phyloP scores from a whole-genome alignment of 1,140 invertebrate species.

The Andricus grossulariae region DNA sequence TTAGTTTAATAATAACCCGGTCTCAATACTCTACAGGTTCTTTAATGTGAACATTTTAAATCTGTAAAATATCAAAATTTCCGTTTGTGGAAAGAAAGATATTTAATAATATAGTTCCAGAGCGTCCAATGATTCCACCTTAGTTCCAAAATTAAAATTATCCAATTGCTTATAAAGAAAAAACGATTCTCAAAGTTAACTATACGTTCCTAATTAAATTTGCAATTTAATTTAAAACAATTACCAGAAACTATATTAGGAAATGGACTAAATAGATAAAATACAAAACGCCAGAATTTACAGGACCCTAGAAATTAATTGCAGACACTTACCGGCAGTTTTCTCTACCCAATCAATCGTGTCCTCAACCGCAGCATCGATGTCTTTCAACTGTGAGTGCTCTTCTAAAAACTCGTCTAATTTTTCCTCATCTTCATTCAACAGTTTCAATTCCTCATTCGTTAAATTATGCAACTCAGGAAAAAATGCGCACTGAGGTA shows the following conservation, averaged over 20 bases:
- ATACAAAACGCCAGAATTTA: slow-evolving; percentile 38
- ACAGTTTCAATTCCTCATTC: slow-evolving; percentile 82
- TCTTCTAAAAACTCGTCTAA: slow-evolving; percentile 84
- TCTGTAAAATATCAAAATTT: too few species aligned
- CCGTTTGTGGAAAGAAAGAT: too few species aligned
- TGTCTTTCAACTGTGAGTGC: slow-evolving; percentile 80
- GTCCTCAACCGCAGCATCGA: slow-evolving; percentile 82
- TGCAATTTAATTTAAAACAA: too few species aligned
- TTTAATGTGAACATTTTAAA: too few species aligned
- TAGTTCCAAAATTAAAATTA: too few species aligned
- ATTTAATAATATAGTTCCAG: too few species aligned
- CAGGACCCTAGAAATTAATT: slow-evolving; percentile 34
- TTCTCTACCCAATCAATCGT: slow-evolving; percentile 83
- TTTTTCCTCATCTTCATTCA: slow-evolving; percentile 81
- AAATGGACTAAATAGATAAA: slow-evolving; percentile 34
- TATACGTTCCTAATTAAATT: too few species aligned
- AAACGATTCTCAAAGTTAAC: too few species aligned
- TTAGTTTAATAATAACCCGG: too few species aligned
- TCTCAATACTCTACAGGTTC: too few species aligned
- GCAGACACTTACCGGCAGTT: slow-evolving; percentile 78
- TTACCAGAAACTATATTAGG: neutral
- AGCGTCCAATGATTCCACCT: too few species aligned
- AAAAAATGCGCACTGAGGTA: slow-evolving; percentile 67
- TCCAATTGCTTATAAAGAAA: too few species aligned
- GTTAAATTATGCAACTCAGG: slow-evolving; percentile 82